Evolutionary conservation across 2,888 invertebrate species (phyloP), one percentile per base, ranked within the genome.

Genomic region (Anthrax anthrax): DNA sequence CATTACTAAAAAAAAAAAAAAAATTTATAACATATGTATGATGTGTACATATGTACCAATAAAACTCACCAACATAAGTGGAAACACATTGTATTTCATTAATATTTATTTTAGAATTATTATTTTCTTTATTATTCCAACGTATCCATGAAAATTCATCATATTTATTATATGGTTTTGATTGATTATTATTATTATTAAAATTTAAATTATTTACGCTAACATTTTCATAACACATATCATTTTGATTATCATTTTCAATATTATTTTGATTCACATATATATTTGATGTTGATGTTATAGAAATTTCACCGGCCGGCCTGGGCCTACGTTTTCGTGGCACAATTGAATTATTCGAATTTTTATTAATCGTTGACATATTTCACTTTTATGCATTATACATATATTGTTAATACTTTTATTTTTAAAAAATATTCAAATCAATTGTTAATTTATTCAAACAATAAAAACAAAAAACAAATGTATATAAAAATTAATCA

Each of bases 301-400:
- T 60, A 47, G 57, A 60, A 29, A 67, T 67, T 56, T 67, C 67
- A 50, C 67, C 67, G 32, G 55, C 63, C 19, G 65, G 46, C 27
- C 67, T 63, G n/a, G 67, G 64, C 36, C 64, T 58, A 23, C 68
- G 59, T 51, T 62, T 63, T 46, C 67, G 61, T 41, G 67, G 67
- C 51, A 67, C 54, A 29, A 66, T 65, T 43, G 46, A 49, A 50
- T 39, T 39, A 51, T 47, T 46, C 50, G 44, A 50, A 32, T 32
- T 32, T 32, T 12, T 12, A 32, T 12, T 32, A 32, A 32, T 12
- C 12, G 12, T 12, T 32, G 29, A 32, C 29, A 32, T 32, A 12
- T 2, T 32, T 32, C 12, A 32, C 29, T 12, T 32, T 12, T 3
- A 32, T 9, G 9, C 29, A 32, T 32, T 32, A 32, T 12, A 27